Conservation (phyloP, 2,888 invertebrate genomes). For the Xanthia icteritia region DNA sequence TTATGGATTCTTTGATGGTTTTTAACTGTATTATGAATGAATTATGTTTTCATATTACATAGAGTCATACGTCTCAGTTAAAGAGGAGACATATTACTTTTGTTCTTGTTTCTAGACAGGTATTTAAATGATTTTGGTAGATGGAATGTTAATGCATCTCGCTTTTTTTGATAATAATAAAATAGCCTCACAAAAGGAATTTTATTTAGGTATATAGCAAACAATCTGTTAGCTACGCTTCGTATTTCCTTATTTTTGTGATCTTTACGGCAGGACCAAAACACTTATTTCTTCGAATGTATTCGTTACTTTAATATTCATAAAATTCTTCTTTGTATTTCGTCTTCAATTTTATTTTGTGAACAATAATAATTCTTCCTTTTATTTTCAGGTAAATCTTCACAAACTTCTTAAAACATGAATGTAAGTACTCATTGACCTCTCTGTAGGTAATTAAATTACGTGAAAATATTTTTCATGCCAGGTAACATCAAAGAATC, state of each 20-base stretch:
- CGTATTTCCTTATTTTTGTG: not conserved
- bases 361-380: constrained; percentile 13
- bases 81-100: not conserved
- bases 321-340: not conserved
- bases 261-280: not conserved
- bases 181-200: not conserved
- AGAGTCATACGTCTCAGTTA: not conserved
- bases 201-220: not conserved
- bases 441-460: constrained; percentile 27
- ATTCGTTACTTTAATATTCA: not conserved
- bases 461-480: constrained; percentile 23
- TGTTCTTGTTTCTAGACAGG: not conserved
- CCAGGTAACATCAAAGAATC: constrained; percentile 25
- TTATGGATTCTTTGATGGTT: constrained; percentile 29
- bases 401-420: not conserved
- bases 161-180: not conserved
- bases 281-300: not conserved
- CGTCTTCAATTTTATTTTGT: not conserved
- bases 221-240: not conserved
- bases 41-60: constrained; percentile 11
- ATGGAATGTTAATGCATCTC: not conserved
- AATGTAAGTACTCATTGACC: constrained; percentile 49
- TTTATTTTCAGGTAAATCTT: constrained; percentile 59
- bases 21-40: constrained; percentile 20
- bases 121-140: not conserved